These are phyloP conservation scores for Meles meles DNA, from an alignment of 2,113 vertebrate genomes.

Conservation along the genomic window DNA sequence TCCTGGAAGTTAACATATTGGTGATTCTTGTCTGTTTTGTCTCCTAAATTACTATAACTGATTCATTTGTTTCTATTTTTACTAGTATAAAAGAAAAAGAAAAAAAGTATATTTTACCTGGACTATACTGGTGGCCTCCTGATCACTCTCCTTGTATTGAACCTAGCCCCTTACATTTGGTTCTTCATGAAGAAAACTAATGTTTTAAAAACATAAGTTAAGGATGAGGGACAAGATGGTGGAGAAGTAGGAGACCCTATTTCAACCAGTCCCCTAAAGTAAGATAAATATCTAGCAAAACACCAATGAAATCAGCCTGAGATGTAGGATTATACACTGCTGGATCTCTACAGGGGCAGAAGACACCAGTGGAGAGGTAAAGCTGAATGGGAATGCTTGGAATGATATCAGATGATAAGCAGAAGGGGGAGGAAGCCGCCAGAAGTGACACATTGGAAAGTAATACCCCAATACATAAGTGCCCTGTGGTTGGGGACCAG, in stretches of 20 bases:
- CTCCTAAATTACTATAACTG: not conserved
- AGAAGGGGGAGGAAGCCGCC: no score
- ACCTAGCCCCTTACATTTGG: not conserved
- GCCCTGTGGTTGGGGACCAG: no score
- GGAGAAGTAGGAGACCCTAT: no score
- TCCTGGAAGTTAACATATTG: not conserved
- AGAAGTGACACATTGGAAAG: no score
- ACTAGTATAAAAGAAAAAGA: not conserved
- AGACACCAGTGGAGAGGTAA: no score
- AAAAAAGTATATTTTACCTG: not conserved
- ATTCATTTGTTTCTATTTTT: conserved; percentile 21
- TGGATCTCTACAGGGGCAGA: no score
- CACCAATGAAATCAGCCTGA: no score
- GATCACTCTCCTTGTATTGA: not conserved
- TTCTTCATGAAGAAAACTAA: not conserved
- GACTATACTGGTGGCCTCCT: not conserved
- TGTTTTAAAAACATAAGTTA: conserved; percentile 31
- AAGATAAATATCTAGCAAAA: no score
- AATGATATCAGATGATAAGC: no score
- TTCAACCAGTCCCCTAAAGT: not conserved
- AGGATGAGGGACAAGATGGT: not conserved
- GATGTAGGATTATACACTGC: no score
- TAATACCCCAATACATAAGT: no score
- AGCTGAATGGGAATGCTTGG: no score
- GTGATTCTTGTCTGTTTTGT: not conserved